Evolutionary conservation across 2,113 vertebrate genomes (phyloP).

Genomic region (Centropus unirufus): DNA sequence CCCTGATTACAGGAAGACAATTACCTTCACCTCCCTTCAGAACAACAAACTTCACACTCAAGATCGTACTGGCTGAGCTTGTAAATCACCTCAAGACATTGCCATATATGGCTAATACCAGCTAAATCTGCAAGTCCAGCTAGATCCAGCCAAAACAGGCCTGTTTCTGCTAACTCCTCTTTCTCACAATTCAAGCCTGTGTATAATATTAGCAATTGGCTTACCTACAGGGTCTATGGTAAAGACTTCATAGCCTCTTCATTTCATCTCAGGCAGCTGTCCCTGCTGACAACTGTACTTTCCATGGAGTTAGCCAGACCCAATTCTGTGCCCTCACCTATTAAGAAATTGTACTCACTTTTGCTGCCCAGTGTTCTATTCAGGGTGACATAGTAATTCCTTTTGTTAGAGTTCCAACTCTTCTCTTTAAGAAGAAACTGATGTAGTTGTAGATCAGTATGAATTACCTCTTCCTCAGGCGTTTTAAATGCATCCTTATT

Average conservation of each 20-base stretch:
- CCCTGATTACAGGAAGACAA: background rate
- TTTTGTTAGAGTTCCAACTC: background rate
- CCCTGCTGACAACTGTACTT: background rate
- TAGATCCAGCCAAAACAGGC: background rate
- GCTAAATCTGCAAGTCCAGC: background rate
- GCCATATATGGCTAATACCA: background rate
- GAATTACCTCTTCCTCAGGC: background rate
- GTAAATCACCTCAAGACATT: background rate
- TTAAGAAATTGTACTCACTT: background rate
- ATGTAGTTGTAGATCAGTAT: background rate
- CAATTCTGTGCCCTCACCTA: background rate
- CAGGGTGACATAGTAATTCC: background rate
- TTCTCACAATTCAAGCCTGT: background rate
- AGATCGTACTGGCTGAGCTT: background rate
- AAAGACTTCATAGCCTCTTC: background rate
- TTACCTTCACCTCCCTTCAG: background rate
- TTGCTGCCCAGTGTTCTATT: background rate
- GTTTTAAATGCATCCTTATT: background rate
- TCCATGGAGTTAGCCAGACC: background rate
- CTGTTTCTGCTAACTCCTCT: background rate
- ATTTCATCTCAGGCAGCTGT: background rate
- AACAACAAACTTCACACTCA: background rate
- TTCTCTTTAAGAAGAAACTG: background rate
- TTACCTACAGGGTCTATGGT: background rate
- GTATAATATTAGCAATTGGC: background rate